phyloP scores from a whole-genome alignment of 2,113 vertebrate species.

The Pachyramphus minor region DNA sequence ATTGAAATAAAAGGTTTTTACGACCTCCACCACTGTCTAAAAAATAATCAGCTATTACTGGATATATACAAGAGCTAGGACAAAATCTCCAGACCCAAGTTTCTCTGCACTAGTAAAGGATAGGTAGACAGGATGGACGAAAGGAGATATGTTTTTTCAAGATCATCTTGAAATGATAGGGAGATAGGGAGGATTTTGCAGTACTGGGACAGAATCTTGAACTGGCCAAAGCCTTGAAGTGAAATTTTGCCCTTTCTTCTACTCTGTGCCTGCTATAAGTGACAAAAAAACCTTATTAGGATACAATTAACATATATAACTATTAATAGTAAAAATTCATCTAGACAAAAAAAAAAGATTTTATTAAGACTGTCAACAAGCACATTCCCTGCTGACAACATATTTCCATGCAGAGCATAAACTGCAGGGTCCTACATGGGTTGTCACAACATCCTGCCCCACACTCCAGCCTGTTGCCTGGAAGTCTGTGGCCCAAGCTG shows the following conservation, averaged over 20 bases:
- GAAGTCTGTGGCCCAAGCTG: fast-evolving
- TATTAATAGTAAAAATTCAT: background rate
- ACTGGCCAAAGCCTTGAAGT: background rate
- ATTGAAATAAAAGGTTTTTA: background rate
- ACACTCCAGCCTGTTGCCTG: fast-evolving
- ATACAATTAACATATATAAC: background rate
- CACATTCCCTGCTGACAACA: background rate
- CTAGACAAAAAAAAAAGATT: background rate
- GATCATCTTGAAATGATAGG: too few species aligned
- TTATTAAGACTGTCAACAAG: background rate
- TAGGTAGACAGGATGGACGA: background rate
- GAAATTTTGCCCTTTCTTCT: background rate
- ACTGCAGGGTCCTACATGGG: background rate
- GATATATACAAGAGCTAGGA: background rate
- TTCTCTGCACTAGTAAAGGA: background rate
- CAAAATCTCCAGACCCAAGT: background rate
- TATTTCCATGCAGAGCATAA: background rate
- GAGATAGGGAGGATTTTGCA: background rate
- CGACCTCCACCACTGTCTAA: background rate
- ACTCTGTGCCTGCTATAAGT: background rate
- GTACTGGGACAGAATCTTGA: background rate
- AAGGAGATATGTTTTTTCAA: background rate
- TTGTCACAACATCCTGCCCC: background rate
- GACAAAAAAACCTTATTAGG: background rate
- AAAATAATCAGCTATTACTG: background rate